Base-by-base conservation (phyloP, 1,140 invertebrate species). In the Hyposmocoma kahamanoa region DNA sequence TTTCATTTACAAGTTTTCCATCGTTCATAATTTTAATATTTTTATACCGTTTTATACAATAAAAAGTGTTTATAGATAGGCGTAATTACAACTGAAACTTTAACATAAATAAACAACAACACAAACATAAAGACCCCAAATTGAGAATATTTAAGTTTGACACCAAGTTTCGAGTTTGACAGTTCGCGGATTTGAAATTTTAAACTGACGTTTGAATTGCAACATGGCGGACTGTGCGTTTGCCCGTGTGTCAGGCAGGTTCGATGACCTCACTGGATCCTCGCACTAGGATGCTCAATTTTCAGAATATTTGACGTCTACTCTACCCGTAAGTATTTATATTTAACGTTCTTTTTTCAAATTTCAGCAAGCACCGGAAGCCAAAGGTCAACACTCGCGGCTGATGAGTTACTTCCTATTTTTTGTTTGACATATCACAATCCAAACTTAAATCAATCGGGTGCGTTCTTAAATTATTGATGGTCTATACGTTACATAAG, bases 1-100 rank as follows among this genome's bases (percentile, higher is more conserved):
- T 83, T 83, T 83, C 61, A 82, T 83, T 83, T 85, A 85, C 79
- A 85, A 85, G 81, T 85, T 85, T 85, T 83, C 80, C 78, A 83
- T 69, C 60, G 75, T 78, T 84, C 75, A 84, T 82, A 81, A 83
- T 83, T 85, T 85, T 85, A 83, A 85, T 85, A 85, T 83, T 85
- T 85, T 85, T 85, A 83, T 85, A 83, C 74, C 79, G 77, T 85
- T 85, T 85, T 85, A 82, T 82, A 85, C 79, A 83, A 68, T 59
- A 65, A 60, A 72, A 78, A 80, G 77, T 85, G 79, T 83, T 83
- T 83, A 76, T 78, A 83, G 67, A 69, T 80, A 83, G 74, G 65
- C 61, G 72, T 78, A 72, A 82, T 70, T 73, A 74, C 38, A 47
- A 39, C 55, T 38, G 48, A 59, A 57, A 62, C 58, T 59, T 61